Evolutionary conservation across 92 coral and sea anemone species (phyloP).

Genomic region (Bergia puertoricense): DNA sequence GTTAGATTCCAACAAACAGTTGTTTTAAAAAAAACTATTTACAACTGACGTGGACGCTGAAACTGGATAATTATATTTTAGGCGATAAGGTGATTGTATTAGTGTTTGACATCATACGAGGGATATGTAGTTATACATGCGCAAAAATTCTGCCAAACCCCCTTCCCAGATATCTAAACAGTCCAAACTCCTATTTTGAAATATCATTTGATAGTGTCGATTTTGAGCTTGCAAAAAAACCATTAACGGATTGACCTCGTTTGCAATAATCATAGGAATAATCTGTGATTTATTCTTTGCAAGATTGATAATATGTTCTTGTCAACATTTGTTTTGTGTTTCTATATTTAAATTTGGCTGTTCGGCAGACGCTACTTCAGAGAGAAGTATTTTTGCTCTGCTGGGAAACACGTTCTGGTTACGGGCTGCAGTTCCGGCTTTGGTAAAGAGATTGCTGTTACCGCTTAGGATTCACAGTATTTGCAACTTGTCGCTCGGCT

Average conservation of each 20-base stretch:
- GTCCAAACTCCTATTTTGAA: too few relatives aligned
- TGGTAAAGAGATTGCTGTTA: slow-evolving; percentile 41
- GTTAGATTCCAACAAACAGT: too few relatives aligned
- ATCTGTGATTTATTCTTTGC: neutral
- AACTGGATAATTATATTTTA: too few relatives aligned
- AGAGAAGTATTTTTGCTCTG: neutral
- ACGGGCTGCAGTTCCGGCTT: slow-evolving; percentile 60
- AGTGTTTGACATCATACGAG: too few relatives aligned
- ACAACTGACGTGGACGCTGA: too few relatives aligned
- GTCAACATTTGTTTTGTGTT: neutral
- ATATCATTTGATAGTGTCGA: neutral
- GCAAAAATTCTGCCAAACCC: too few relatives aligned
- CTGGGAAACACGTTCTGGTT: slow-evolving; percentile 22
- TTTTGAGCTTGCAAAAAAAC: neutral
- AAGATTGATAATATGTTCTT: neutral
- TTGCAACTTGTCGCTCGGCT: slow-evolving; percentile 48
- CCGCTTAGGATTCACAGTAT: slow-evolving; percentile 42
- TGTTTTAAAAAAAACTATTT: too few relatives aligned
- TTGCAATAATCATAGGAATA: neutral
- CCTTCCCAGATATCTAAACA: too few relatives aligned
- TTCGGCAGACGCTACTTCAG: neutral
- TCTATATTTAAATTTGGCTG: neutral
- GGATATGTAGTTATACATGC: too few relatives aligned
- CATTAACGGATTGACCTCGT: neutral
- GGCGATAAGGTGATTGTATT: too few relatives aligned